Conservation (phyloP, 1,140 invertebrate species). For the Oreohelix idahoensis region DNA sequence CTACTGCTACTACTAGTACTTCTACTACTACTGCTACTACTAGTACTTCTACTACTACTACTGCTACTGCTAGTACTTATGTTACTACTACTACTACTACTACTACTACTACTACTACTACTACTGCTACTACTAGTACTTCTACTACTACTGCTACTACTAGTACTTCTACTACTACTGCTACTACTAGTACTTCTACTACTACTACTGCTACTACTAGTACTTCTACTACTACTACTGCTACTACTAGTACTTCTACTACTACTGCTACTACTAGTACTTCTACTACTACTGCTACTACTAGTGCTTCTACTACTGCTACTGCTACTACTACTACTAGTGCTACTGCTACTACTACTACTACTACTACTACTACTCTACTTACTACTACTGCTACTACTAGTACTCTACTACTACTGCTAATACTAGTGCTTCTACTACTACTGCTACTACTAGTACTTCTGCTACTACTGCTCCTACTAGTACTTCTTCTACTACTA, state of each 20-base stretch:
- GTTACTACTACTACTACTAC: neutral
- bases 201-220: neutral
- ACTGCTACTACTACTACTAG: too few relatives aligned
- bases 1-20: neutral
- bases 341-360: too few relatives aligned
- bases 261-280: neutral
- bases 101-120: neutral
- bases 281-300: slow-evolving; percentile 1
- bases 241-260: neutral
- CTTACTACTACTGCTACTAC: too few relatives aligned
- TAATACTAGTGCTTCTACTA: too few relatives aligned
- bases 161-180: too few relatives aligned
- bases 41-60: slow-evolving; percentile 1
- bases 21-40: slow-evolving; percentile 1
- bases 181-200: neutral
- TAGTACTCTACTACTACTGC: too few relatives aligned
- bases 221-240: neutral
- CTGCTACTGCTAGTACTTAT: too few relatives aligned
- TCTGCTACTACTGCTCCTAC: too few relatives aligned
- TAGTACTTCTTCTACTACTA: neutral
- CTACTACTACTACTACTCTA: too few relatives aligned
- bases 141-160: slow-evolving; percentile 1
- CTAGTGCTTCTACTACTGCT: too few relatives aligned
- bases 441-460: too few relatives aligned
- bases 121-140: neutral